Evolutionary conservation across 2,113 vertebrate species (phyloP), one percentile per base, ranked within the genome.

Genomic region (Oreochromis aureus): DNA sequence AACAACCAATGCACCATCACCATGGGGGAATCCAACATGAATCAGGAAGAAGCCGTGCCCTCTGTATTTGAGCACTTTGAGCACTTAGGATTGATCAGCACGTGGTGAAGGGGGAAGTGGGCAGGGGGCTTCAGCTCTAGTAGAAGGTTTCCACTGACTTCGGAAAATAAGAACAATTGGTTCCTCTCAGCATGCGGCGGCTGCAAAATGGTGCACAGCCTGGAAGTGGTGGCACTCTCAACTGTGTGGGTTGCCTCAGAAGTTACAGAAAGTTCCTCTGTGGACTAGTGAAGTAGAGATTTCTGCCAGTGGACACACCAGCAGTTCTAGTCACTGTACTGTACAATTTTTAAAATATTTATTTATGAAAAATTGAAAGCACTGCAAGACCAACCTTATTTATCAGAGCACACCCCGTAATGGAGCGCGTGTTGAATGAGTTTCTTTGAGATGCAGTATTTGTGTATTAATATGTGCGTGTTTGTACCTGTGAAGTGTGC

Each of bases 321-420:
- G 91, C 90, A 84, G 56, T 66, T 88, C 30, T 91, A 87, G 86
- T 93, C 82, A 4, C 79, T 90, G 89, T 94, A 94, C 90, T 96
- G 93, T 96, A 93, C 24, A 92, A 94, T 93, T 94, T 93, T 87
- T 82, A 63, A 90, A 83, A 86, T 94, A 95, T 94, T 95, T 95
- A 95, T 96, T 96, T 96, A 96, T 97, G 82, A 91, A 81, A 92
- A 82, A 92, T 80, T 79, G 76, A 91, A 96, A 94, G 96, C 95
- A 96, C 95, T 97, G 96, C 90, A 93, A 93, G 92, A 96, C 93
- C 92, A 96, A 93, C 81, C 18, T 91, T 94, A 96, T 96, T 96
- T 96, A 96, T 96, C 92, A 46, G 90, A 85, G 80, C 83, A 94
- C 95, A 95, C 89, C 92, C 92, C 93, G 84, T 89, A 85, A 92